Base-by-base conservation (phyloP, 2,113 vertebrate species). In the Salminus brasiliensis region DNA sequence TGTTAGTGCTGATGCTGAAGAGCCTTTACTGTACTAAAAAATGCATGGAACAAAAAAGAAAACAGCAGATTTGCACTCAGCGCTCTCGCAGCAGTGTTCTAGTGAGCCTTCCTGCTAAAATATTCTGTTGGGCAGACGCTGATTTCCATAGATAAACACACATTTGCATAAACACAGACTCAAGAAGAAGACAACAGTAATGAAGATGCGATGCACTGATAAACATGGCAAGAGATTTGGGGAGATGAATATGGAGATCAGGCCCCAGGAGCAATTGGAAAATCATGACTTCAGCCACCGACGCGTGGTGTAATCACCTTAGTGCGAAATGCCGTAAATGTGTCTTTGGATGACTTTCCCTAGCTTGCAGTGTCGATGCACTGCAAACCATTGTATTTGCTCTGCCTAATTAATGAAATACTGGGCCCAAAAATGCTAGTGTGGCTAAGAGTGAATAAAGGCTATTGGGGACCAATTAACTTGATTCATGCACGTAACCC, bases 401-500 rank as follows among this genome's bases (percentile, higher is more conserved):
- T 7, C n/a, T 23, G 21, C 16, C 62, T 66, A 66, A 36, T 66
- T 66, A 36, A 66, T 39, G 32, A 6, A 23, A 66, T n/a, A 12
- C 21, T 23, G 36, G 13, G 0, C 62, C 18, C n/a, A 36, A 66
- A 66, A 39, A 36, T 66, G 32, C 62, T 39, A 11, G 21, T 66
- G 34, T 66, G 34, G 32, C 62, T 66, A 66, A 36, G 21, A 39
- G 32, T n/a, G 62, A 67, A 86, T 87, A 82, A 84, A 80, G 81
- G 83, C 86, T 88, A n/a, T 32, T 63, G 16, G 16, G 30, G 30
- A 21, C 62, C 32, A 39, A 66, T 12, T n/a, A 39, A 21, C 21
- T 39, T 39, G 62, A 36, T 10, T 66, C 34, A 65, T 65, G 18
- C 9, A 3, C 62, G 12, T 36, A 23, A 21, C n/a, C 21, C 21